Base-by-base conservation (phyloP, 2,888 invertebrate genomes). In the Iphiclides podalirius region DNA sequence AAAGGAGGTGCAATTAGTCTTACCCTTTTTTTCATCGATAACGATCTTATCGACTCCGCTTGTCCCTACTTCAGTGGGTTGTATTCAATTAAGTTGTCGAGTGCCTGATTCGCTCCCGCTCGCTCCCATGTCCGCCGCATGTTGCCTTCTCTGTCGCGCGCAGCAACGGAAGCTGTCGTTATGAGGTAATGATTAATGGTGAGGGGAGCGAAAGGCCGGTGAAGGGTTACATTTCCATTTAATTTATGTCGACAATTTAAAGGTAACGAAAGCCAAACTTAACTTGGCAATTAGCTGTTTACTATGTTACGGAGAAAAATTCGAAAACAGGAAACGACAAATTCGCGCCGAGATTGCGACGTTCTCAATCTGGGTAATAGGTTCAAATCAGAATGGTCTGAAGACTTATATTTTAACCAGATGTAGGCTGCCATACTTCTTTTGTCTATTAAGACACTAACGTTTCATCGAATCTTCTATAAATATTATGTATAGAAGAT, bases 31-130 rank as follows among this genome's bases (percentile, higher is more conserved):
- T 38, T 16, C 41, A 52, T 65, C 64, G 66, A 63, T 51, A 59
- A 53, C 54, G 38, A 55, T 53, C 53, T 13, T 49, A 62, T 67
- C 67, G 67, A 63, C 52, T 52, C 33, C 20, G 42, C 57, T 51
- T 70, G 56, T 59, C 73, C 54, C 71, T 78, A 69, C 41, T 46
- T n/a, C n/a, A n/a, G n/a, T 57, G 64, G 68, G 64, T 67, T 26
- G 26, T 31, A 75, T 84, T 80, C 80, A 83, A 86, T 86, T 83
- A 83, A 84, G 83, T 81, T 80, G 83, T 84, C 72, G 72, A 72
- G 69, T 71, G 62, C 53, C 52, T 53, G 44, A 41, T 45, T 47
- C 52, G 33, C 40, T 77, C 70, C 62, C 67, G 48, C 51, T 75
- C 61, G 33, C 49, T 52, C 66, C 8, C 34, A 3, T 1, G 0